Evolutionary conservation across 2,113 vertebrate species (phyloP), one percentile per base, ranked within the genome.

Genomic region (Columbina picui): DNA sequence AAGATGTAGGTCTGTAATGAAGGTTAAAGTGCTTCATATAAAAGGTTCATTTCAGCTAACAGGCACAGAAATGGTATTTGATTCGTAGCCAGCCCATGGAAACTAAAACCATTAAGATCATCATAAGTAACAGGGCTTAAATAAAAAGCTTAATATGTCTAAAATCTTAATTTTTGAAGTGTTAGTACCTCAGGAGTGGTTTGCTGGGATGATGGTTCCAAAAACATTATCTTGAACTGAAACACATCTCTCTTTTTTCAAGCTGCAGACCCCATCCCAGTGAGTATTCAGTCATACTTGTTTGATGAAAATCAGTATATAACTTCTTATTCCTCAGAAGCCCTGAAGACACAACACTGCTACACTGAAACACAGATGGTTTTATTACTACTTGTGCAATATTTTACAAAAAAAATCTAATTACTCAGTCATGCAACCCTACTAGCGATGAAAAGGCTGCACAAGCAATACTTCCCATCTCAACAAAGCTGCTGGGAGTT

Each of bases 301-400:
- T 49, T 90, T 89, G 83, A 93, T 70, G 64, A 94, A 93, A 92
- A 83, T 64, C 52, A 80, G 68, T 65, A 65, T 67, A 39, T 75
- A 94, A 80, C 22, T 59, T 77, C 41, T 77, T 56, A 78, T 75
- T 84, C 47, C 80, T 93, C 77, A 78, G 64, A 89, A 92, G 68
- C 76, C 77, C 93, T 45, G 47, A 94, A 81, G 76, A 90, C 59
- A 74, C n/a, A 94, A 80, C 56, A 60, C 10, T 55, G 32, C 38
- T 87, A 84, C 77, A 84, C 4, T 76, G 88, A 77, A 92, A 90
- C 32, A 47, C 32, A 64, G 39, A 85, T 47, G 38, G 52, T n/a
- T 96, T 84, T 95, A 93, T 94, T 92, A 86, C 73, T 94, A 83
- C 41, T 74, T 81, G 36, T 30, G 43, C 47, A 74, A 36, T 78